These are phyloP conservation scores for Sipha flava DNA, from an alignment of 1,140 invertebrate species.

Conservation along the genomic window DNA sequence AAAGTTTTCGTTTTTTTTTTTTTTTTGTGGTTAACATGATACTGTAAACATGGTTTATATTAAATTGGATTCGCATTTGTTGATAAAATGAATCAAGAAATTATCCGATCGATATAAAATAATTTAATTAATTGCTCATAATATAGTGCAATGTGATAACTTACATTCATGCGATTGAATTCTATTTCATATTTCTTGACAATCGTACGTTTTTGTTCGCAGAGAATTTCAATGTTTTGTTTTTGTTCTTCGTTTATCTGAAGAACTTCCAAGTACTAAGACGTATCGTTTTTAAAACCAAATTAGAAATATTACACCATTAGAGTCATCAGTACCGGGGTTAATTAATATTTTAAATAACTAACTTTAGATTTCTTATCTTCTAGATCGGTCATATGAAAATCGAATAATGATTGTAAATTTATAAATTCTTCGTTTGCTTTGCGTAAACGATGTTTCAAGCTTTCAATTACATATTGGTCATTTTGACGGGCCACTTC, in stretches of 20 bases:
- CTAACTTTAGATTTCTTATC: slow-evolving; percentile 12
- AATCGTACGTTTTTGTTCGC: neutral
- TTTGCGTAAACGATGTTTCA: neutral
- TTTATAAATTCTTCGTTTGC: neutral
- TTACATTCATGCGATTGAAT: slow-evolving; percentile 11
- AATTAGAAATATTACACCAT: neutral
- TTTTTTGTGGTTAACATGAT: too few species aligned
- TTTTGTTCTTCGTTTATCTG: slow-evolving; percentile 7
- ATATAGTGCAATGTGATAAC: neutral
- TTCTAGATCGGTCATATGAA: neutral
- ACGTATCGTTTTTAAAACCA: neutral
- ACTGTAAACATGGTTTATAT: too few species aligned
- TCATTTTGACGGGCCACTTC: neutral
- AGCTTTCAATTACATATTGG: neutral
- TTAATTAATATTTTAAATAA: neutral
- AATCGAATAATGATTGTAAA: neutral
- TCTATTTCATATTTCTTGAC: neutral
- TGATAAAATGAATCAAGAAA: neutral
- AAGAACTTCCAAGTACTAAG: neutral
- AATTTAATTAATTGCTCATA: neutral
- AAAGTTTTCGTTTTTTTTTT: too few species aligned
- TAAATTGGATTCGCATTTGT: too few species aligned
- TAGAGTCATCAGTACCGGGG: too few species aligned
- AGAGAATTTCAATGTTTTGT: neutral
- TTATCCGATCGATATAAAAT: neutral